Evolutionary conservation across 2,113 vertebrate species (phyloP).

Genomic region (Ariopsis seemanni): DNA sequence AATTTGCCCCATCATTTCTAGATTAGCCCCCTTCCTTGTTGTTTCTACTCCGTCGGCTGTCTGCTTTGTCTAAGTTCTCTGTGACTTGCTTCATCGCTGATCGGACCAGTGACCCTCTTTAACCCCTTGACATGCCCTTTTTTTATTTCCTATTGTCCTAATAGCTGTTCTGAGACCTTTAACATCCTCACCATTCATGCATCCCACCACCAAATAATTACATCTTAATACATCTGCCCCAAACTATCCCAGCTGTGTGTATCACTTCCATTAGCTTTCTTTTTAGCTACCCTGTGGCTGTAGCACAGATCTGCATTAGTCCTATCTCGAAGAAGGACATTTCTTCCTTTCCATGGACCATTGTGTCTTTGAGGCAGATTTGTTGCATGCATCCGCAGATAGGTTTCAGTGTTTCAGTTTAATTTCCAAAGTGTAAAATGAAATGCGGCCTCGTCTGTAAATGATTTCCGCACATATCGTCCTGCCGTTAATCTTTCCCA

Average conservation of each 20-base stretch:
- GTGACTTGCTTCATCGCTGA: not conserved
- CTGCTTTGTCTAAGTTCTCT: conserved; percentile 12
- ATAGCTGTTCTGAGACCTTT: conserved; percentile 20
- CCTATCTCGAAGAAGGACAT: not conserved
- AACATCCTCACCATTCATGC: conserved; percentile 12
- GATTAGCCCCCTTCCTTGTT: conserved; percentile 7
- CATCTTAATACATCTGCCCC: not conserved
- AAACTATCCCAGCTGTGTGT: conserved; percentile 10
- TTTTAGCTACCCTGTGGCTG: not conserved
- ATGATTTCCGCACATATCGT: conserved; percentile 6
- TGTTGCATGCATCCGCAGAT: not conserved
- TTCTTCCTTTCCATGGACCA: conserved; percentile 3
- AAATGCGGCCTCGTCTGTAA: not conserved
- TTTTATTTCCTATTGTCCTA: conserved; percentile 8
- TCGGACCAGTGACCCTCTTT: conserved; percentile 27
- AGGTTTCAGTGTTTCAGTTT: conserved; percentile 11
- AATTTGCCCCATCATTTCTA: conserved; percentile 30
- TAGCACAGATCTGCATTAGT: not conserved
- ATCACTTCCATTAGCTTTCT: not conserved
- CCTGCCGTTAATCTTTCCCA: conserved; percentile 4
- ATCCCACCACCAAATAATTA: not conserved
- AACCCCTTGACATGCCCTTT: conserved; percentile 20
- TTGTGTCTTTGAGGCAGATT: not conserved
- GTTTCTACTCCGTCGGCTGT: not conserved
- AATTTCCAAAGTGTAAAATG: conserved; percentile 22